Conservation (phyloP, 2,888 invertebrate species). For the Troglohyphantes excavatus region DNA sequence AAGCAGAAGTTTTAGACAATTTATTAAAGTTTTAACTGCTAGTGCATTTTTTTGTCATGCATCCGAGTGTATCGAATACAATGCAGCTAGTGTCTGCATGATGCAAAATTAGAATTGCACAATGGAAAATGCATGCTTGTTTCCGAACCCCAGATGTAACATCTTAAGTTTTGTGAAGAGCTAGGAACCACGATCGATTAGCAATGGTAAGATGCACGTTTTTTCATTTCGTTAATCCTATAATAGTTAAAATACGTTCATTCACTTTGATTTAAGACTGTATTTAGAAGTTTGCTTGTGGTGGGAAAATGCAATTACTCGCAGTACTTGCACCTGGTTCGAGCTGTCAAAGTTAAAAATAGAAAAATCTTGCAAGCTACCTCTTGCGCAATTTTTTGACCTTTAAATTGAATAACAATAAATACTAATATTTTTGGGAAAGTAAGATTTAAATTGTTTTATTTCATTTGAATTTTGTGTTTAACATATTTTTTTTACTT, state of each 20-base stretch:
- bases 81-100: slow-evolving; percentile 2
- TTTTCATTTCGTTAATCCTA: not conserved
- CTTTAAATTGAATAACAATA: too few species aligned
- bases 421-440: too few species aligned
- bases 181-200: slow-evolving; percentile 36
- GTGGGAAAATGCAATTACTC: too few species aligned
- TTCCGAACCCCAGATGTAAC: not conserved
- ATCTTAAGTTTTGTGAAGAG: slow-evolving; percentile 21
- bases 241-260: not conserved
- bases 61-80: not conserved
- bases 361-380: too few species aligned
- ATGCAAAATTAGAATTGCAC: not conserved
- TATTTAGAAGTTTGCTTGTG: too few species aligned
- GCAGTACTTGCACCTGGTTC: too few species aligned
- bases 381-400: too few species aligned
- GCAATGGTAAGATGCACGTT: slow-evolving; percentile 16
- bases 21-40: not conserved
- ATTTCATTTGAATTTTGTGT: too few species aligned
- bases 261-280: not conserved
- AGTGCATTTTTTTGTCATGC: not conserved
- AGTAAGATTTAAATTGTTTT: too few species aligned
- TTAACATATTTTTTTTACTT: too few species aligned
- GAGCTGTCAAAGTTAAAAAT: too few species aligned
- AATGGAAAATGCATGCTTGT: not conserved
- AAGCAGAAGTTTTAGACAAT: slow-evolving; percentile 14